These are phyloP conservation scores for Cyprinodon brontotheroides DNA, from an alignment of 2,113 vertebrate genomes.

Conservation along the genomic window DNA sequence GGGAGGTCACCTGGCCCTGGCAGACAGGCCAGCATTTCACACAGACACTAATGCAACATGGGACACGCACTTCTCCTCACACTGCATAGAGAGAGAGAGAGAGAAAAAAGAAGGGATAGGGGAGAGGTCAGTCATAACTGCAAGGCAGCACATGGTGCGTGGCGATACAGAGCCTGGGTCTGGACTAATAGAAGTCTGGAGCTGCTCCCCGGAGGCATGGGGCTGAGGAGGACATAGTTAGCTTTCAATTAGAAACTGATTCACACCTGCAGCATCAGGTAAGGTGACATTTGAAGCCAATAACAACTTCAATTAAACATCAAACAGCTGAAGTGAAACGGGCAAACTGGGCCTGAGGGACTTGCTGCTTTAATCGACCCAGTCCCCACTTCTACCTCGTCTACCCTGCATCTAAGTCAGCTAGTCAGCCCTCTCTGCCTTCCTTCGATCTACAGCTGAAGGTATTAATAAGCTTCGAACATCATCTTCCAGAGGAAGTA, in stretches of 20 bases:
- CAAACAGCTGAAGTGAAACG: conserved; percentile 73
- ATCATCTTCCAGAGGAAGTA: background rate
- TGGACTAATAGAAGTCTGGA: conserved; percentile 61
- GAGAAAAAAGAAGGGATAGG: background rate
- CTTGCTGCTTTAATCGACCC: conserved; percentile 64
- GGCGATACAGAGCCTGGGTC: conserved; percentile 57
- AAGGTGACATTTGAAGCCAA: conserved; percentile 75
- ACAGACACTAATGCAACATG: conserved; percentile 93
- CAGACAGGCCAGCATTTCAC: conserved; percentile 99
- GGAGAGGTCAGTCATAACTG: conserved; percentile 61
- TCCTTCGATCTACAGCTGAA: conserved; percentile 41
- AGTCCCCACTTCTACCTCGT: conserved; percentile 25
- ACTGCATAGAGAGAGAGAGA: conserved; percentile 79
- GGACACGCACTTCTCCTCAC: conserved; percentile 89
- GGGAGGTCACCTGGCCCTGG: conserved; percentile 98
- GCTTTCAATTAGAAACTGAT: conserved; percentile 76
- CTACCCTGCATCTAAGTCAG: conserved; percentile 39
- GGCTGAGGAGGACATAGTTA: conserved; percentile 64
- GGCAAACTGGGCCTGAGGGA: conserved; percentile 61
- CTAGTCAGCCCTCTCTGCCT: conserved; percentile 41
- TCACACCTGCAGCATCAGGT: conserved; percentile 76
- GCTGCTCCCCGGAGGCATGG: conserved; percentile 52
- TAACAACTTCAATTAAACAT: conserved; percentile 79
- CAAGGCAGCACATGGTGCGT: conserved; percentile 62
- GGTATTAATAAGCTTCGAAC: conserved; percentile 39